Evolutionary conservation across 2,797 vertebrate species (phyloP).

Genomic region (Picus viridis): DNA sequence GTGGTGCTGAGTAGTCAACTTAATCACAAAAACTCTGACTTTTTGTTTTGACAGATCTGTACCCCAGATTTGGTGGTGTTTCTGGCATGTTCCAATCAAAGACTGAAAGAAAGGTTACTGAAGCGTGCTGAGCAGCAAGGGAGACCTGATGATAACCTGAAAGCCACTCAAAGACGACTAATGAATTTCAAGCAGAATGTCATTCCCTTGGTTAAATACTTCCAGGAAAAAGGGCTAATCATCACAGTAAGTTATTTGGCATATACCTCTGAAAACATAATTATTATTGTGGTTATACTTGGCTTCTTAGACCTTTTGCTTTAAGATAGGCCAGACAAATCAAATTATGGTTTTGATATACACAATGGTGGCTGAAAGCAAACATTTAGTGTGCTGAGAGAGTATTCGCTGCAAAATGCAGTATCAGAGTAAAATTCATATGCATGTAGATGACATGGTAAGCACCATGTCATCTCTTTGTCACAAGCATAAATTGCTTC

Average conservation of each 20-base stretch:
- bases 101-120: conserved; percentile 92
- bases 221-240: conserved; percentile 95
- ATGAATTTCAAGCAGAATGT: conserved; percentile 98
- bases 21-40: neutral
- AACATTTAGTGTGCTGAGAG: neutral
- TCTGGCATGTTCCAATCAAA: conserved; percentile 92
- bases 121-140: conserved; percentile 94
- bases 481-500: neutral
- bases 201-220: conserved; percentile 93
- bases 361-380: neutral
- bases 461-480: neutral
- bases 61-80: conserved; percentile 97
- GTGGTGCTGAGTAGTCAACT: neutral
- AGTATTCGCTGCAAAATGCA: neutral
- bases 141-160: conserved; percentile 96
- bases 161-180: conserved; percentile 93
- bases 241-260: conserved; percentile 85
- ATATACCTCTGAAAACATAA: neutral
- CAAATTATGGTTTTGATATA: neutral
- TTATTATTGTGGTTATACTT: neutral
- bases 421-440: neutral
- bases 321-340: neutral
- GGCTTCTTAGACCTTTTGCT: neutral
- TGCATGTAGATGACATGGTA: neutral
- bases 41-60: conserved; percentile 86